Evolutionary conservation across 2,113 vertebrate species (phyloP), one percentile per base, ranked within the genome.

Genomic region (Eublepharis macularius): DNA sequence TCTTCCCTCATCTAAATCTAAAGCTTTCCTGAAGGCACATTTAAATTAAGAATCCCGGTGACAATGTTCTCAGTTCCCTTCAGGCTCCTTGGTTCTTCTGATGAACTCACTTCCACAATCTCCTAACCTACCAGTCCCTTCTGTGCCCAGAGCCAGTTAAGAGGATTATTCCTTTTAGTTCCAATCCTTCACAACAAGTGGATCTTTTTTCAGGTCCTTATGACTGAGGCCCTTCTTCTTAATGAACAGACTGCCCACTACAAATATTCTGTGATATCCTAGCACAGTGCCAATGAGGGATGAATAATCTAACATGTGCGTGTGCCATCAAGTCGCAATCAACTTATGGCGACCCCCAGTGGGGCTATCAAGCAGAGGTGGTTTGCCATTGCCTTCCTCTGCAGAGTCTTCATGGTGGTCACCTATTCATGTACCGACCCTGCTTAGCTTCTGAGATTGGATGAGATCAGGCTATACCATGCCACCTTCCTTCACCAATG

Each of bases 71-170:
- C 70, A 19, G 39, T 34, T 73, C 54, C 54, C 26, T 72, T 7
- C 39, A 49, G 32, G 11, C 57, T 83, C 32, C 24, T 29, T 17
- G 34, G 21, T 2, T 43, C 39, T 41, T 19, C 41, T 74, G 39
- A 12, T 4, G 21, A 29, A 16, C 45, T 36, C 34, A n/a, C 0
- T 0, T 1, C 0, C n/a, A 76, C 68, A 1, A n/a, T 9, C 2
- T 34, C 7, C 63, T 57, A 24, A 5, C 0, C 4, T 66, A 0
- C 17, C 14, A 45, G 36, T 21, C 39, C 29, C 36, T 66, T 76
- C 14, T 69, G 0, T 26, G 73, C 39, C 72, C 9, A 63, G 19
- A 29, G 14, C 43, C 49, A 17, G 34, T 54, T 8, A 51, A 72
- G 45, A 68, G 32, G 43, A 34, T 47, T 45, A 21, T 47, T 36